Evolutionary conservation across 2,888 invertebrate species (phyloP).

Genomic region (Silvanus unidentatus): DNA sequence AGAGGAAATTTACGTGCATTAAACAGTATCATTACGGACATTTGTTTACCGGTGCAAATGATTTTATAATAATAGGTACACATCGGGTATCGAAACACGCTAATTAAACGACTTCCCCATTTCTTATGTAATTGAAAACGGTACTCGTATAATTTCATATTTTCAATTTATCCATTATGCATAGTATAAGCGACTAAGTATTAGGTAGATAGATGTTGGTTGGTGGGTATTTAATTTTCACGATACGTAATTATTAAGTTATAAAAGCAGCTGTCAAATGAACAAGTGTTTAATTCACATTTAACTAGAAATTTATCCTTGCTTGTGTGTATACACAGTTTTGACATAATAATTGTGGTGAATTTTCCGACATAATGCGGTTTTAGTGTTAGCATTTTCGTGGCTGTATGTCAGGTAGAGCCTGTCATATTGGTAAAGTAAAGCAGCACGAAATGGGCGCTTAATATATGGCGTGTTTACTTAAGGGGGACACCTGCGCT

Average conservation of each 20-base stretch:
- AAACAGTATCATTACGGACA: background rate
- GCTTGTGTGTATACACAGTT: slow-evolving; percentile 9
- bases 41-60: slow-evolving; percentile 14
- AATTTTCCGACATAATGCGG: slow-evolving; percentile 23
- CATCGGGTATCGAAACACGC: slow-evolving; percentile 8
- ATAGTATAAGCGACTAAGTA: slow-evolving; percentile 5
- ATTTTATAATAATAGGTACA: slow-evolving; percentile 17
- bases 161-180: slow-evolving; percentile 1
- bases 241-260: slow-evolving; percentile 23
- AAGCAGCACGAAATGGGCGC: slow-evolving; percentile 1
- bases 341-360: slow-evolving; percentile 25
- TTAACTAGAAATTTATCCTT: background rate
- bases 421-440: slow-evolving; percentile 1
- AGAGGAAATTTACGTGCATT: no score
- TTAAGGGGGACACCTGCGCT: slow-evolving; percentile 41
- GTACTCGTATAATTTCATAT: slow-evolving; percentile 2
- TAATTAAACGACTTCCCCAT: slow-evolving; percentile 9
- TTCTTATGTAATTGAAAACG: background rate
- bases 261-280: slow-evolving; percentile 20
- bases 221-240: slow-evolving; percentile 14
- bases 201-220: no score
- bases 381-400: slow-evolving; percentile 17
- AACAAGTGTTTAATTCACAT: slow-evolving; percentile 26
- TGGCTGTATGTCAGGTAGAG: slow-evolving; percentile 11
- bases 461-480: slow-evolving; percentile 35